Evolutionary conservation across 64 coral and sea anemone species (phyloP).

Genomic region (Pocillopora damicornis): DNA sequence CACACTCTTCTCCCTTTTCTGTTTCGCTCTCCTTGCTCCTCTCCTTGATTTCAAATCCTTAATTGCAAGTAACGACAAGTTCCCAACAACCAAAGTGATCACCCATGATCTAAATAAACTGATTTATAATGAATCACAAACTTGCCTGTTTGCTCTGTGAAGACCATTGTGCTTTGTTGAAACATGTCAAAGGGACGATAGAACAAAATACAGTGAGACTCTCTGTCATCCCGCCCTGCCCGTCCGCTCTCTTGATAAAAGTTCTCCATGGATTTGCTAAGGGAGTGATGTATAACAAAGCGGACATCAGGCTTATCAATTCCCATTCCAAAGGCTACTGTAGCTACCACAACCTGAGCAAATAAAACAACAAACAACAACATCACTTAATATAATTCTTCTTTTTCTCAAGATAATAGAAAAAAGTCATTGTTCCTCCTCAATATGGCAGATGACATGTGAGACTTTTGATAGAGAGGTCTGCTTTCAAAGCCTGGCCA

Average conservation of each 20-base stretch:
- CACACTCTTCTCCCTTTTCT: too few relatives aligned
- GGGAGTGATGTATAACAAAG: constrained; percentile 89
- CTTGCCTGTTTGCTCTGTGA: constrained; percentile 84
- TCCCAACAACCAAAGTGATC: too few relatives aligned
- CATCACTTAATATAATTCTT: too few relatives aligned
- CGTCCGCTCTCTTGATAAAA: constrained; percentile 94
- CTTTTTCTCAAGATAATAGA: too few relatives aligned
- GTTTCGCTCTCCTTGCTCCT: too few relatives aligned
- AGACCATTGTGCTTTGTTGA: constrained; percentile 88
- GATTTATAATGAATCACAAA: not conserved
- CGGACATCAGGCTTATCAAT: constrained; percentile 94
- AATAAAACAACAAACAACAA: not conserved
- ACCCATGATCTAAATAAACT: too few relatives aligned
- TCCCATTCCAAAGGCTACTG: constrained; percentile 96
- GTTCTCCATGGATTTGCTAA: constrained; percentile 99
- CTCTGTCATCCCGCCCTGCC: constrained; percentile 69
- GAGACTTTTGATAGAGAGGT: too few relatives aligned
- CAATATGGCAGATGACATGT: too few relatives aligned
- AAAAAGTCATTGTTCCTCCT: too few relatives aligned
- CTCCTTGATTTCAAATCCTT: too few relatives aligned
- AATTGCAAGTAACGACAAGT: too few relatives aligned
- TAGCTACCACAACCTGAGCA: constrained; percentile 83
- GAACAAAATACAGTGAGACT: constrained; percentile 77
- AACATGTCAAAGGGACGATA: constrained; percentile 86
- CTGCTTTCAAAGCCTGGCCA: too few relatives aligned